Base-by-base conservation (phyloP, 2,113 vertebrate genomes). In the Siniperca knerii region DNA sequence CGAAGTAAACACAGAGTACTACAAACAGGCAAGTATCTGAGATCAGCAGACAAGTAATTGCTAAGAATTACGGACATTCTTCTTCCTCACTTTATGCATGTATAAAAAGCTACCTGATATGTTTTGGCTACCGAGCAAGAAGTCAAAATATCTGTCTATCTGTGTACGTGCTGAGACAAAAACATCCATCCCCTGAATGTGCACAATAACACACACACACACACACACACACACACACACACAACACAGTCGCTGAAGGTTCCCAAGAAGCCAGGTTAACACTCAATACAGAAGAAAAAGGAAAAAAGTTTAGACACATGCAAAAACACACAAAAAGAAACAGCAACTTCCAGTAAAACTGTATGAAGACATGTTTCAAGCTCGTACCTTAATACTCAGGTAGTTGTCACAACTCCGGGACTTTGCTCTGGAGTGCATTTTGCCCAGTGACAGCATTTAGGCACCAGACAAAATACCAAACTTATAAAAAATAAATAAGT, bases 391-490 rank as follows among this genome's bases (percentile, higher is more conserved):
- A 85, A 95, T 96, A 81, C 94, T 92, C 89, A 89, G 67, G 93
- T 95, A 95, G 87, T 90, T 94, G 60, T 95, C 95, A 85, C 93
- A 94, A 89, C 91, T 94, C 79, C 93, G 92, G 54, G 95, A 95
- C 86, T 95, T 95, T 25, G 90, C 93, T 93, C 93, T 93, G 85
- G 94, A 90, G 93, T 96, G 94, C 95, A 96, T 96, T 92, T 90
- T 95, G 80, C 90, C 78, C 75, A 92, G 60, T 60, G 88, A 92
- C 89, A 91, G 79, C 92, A 93, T 93, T 89, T 71, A 89, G 81
- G 44, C 88, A 77, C 55, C 69, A 44, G 60, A 90, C 58, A 52
- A 84, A 76, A 72, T 1, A 72, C 76, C 6, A 60, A 82, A 81
- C 40, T 16, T 37, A 46, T 8, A 77, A 62, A 33, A 46, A 85